phyloP scores from a whole-genome alignment of 2,113 vertebrate genomes.

The Indri indri region DNA sequence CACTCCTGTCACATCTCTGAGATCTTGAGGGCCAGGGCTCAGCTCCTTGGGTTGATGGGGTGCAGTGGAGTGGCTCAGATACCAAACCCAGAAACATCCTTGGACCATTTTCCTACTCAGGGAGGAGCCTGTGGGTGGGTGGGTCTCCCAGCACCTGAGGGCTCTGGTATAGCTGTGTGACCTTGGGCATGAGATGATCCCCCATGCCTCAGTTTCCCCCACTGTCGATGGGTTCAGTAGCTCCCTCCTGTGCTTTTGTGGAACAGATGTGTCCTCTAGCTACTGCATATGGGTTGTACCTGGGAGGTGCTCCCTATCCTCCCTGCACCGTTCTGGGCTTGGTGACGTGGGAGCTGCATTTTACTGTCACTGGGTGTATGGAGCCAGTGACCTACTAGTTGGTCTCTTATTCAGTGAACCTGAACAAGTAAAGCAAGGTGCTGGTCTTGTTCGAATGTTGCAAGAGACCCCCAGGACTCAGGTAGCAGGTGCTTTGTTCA shows the following conservation, averaged over 20 bases:
- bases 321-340: rapidly evolving
- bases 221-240: not conserved
- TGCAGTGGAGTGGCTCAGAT: not conserved
- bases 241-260: not conserved
- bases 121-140: not conserved
- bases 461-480: not conserved
- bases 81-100: not conserved
- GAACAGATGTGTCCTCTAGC: not conserved
- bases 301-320: not conserved
- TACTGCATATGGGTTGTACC: not conserved
- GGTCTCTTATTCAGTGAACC: not conserved
- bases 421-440: no score
- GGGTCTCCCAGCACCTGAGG: not conserved
- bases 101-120: not conserved
- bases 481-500: not conserved
- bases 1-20: not conserved
- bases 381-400: not conserved
- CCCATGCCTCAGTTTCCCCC: not conserved
- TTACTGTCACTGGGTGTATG: no score
- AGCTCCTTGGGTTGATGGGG: not conserved
- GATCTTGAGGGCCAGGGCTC: not conserved
- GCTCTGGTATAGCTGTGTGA: not conserved
- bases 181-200: no score
- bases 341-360: no score
- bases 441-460: not conserved